Evolutionary conservation across 37 sponge, comb jelly and placozoan species (phyloP).

Genomic region (Oscarella lobularis): DNA sequence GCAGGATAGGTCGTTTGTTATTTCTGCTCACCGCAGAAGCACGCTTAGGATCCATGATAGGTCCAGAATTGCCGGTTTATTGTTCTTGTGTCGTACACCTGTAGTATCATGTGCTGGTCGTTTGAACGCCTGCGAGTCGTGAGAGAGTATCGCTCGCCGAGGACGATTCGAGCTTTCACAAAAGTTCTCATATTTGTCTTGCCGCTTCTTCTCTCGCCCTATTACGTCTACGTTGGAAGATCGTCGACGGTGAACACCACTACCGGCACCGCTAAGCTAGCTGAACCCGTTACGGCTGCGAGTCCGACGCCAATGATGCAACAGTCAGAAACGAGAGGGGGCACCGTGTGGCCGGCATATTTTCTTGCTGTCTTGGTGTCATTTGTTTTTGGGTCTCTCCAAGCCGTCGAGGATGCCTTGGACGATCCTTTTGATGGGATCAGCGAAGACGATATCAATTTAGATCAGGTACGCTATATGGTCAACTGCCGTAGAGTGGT

Average conservation of each 20-base stretch:
- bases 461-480: constrained; percentile 7
- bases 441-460: constrained; percentile 9
- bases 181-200: constrained; percentile 9
- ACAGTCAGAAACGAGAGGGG: too few relatives aligned
- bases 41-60: background rate
- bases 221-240: constrained; percentile 6
- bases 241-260: background rate
- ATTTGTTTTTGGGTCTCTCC: constrained; percentile 6
- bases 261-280: background rate
- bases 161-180: constrained; percentile 10
- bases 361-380: constrained; percentile 1
- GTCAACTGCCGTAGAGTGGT: too few relatives aligned
- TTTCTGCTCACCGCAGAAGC: background rate
- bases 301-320: too few relatives aligned
- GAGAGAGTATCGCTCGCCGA: constrained; percentile 10
- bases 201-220: constrained; percentile 10
- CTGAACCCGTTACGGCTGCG: too few relatives aligned
- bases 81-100: too few relatives aligned
- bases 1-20: too few relatives aligned
- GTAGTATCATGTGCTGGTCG: constrained; percentile 12
- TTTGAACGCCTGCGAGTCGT: constrained; percentile 13
- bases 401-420: constrained; percentile 7
- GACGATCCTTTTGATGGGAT: constrained; percentile 21
- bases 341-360: constrained; percentile 10
- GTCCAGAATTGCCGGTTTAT: background rate